Evolutionary conservation across 2,113 vertebrate species (phyloP).

Genomic region (Dissostichus mawsoni): DNA sequence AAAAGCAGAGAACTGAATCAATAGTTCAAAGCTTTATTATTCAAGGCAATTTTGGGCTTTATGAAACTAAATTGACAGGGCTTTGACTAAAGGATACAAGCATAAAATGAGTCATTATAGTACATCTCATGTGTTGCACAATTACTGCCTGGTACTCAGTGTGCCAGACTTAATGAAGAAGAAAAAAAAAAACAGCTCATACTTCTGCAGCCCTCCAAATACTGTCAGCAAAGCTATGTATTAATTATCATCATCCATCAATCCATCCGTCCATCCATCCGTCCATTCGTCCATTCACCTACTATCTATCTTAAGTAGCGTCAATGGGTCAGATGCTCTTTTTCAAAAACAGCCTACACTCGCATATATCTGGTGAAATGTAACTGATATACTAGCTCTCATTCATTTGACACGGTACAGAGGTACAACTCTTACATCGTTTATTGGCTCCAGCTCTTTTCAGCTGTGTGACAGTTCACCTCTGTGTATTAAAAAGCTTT

Average conservation of each 20-base stretch:
- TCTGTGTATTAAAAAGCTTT: constrained; percentile 5
- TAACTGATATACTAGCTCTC: background rate
- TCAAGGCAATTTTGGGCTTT: constrained; percentile 69
- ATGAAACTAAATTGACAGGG: constrained; percentile 62
- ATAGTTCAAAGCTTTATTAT: constrained; percentile 75
- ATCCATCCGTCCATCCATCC: too few relatives aligned
- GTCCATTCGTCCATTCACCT: too few relatives aligned
- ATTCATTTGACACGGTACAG: background rate
- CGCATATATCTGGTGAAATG: background rate
- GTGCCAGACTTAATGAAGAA: constrained; percentile 43
- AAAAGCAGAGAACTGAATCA: constrained; percentile 69
- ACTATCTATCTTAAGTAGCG: too few relatives aligned
- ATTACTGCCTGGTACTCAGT: constrained; percentile 46
- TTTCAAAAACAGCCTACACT: background rate
- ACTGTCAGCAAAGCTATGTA: constrained; percentile 12
- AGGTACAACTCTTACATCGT: background rate
- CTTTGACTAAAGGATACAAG: constrained; percentile 60
- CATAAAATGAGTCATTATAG: constrained; percentile 66
- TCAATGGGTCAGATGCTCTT: background rate
- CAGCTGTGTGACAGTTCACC: background rate
- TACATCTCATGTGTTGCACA: constrained; percentile 42
- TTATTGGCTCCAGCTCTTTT: background rate
- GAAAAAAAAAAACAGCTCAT: constrained; percentile 51
- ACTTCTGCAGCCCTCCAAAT: constrained; percentile 15
- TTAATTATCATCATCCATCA: background rate